phyloP scores from a whole-genome alignment of 2,888 invertebrate species.

The Orthonychiurus folsomi region DNA sequence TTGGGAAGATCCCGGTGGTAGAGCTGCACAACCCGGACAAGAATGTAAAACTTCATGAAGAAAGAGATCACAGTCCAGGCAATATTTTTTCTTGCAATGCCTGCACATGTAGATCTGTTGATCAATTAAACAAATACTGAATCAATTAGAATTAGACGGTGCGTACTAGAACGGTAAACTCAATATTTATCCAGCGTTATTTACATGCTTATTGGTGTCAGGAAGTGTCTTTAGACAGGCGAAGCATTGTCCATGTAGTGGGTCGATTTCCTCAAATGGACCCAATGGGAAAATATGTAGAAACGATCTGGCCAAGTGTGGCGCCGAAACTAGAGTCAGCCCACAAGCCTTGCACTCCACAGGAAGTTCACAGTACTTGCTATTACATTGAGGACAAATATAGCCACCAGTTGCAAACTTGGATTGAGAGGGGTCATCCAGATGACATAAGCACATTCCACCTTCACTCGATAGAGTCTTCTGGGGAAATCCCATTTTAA shows the following conservation, averaged over 20 bases:
- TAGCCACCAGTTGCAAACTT: conserved; percentile 56
- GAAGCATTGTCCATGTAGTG: conserved; percentile 44
- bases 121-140: conserved; percentile 19
- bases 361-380: conserved; percentile 96
- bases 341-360: conserved; percentile 94
- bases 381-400: conserved; percentile 89
- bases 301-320: conserved; percentile 93
- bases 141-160: too few relatives aligned
- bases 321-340: conserved; percentile 90
- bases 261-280: conserved; percentile 64
- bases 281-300: conserved; percentile 93
- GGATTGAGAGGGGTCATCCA: conserved; percentile 25
- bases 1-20: background rate
- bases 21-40: conserved; percentile 86
- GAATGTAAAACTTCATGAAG: conserved; percentile 88
- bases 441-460: conserved; percentile 36
- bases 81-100: conserved; percentile 70
- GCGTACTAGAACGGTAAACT: too few relatives aligned
- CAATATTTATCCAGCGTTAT: too few relatives aligned
- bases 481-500: conserved; percentile 96
- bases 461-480: conserved; percentile 55
- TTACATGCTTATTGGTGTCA: conserved; percentile 58
- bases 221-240: conserved; percentile 37
- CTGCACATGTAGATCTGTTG: conserved; percentile 68
- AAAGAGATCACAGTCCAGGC: conserved; percentile 91